Conservation (phyloP, 2,113 vertebrate species). For the Pagrus major region DNA sequence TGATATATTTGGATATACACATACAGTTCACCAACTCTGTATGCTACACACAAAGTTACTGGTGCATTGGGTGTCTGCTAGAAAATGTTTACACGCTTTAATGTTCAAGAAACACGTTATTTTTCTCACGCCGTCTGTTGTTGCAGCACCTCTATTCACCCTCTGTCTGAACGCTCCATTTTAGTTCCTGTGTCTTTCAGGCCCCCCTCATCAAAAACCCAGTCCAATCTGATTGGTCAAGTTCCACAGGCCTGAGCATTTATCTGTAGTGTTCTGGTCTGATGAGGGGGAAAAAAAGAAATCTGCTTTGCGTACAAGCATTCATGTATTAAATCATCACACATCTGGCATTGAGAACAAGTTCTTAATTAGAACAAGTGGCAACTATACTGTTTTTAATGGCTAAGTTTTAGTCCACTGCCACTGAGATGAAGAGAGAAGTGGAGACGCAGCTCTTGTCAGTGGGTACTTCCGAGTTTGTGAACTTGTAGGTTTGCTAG, state of each 20-base stretch:
- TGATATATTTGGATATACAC: too few relatives aligned
- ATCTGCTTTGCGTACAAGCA: background rate
- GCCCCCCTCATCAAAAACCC: too few relatives aligned
- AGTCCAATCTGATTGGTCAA: too few relatives aligned
- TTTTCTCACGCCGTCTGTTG: too few relatives aligned
- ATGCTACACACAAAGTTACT: background rate
- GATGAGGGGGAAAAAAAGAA: background rate
- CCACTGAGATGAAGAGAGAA: background rate
- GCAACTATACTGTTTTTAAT: background rate
- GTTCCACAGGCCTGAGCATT: too few relatives aligned
- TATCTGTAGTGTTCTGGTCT: background rate
- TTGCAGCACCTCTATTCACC: too few relatives aligned
- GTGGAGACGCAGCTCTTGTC: background rate
- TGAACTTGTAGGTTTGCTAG: background rate
- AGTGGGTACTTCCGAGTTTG: background rate
- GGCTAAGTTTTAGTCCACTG: background rate
- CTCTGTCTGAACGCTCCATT: too few relatives aligned
- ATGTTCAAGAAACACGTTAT: too few relatives aligned
- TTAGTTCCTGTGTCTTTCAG: too few relatives aligned
- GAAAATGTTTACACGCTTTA: too few relatives aligned
- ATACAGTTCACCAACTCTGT: background rate
- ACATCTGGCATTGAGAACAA: background rate
- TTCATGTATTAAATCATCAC: background rate
- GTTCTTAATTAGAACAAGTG: background rate
- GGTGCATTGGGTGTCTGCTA: too few relatives aligned